Base-by-base conservation (phyloP, 2,888 invertebrate species). In the Trichogramma evanescens region DNA sequence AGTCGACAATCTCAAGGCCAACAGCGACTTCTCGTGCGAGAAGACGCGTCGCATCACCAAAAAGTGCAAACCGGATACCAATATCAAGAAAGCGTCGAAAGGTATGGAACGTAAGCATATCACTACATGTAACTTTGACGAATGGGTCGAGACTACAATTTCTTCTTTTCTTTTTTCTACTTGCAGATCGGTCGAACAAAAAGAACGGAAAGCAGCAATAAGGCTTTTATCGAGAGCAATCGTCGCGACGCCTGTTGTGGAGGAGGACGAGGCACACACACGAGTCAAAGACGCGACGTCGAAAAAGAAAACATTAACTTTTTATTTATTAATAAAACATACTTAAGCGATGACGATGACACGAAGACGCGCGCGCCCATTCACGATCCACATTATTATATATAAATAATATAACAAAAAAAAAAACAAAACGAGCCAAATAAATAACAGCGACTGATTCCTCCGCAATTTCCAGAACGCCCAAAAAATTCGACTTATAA, bases 11-110 rank as follows among this genome's bases (percentile, higher is more conserved):
- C 80, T 93, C 73, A 93, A 92, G 79, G 82, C 88, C 57, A 86
- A 87, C 75, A 91, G 91, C 76, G 92, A 92, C 78, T 83, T 89
- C 53, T 83, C 88, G 64, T 93, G 93, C 77, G 91, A 92, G 73
- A 86, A 87, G 78, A 89, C 86, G 79, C 86, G 90, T 78, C 86
- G 88, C 72, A 83, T 91, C 69, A 89, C 89, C 77, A 92, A 91
- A 82, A 92, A 89, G 77, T 93, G 93, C 84, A 93, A 92, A 69
- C 67, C 71, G 43, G 69, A 74, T 58, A 67, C 70, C 63, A 74
- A 70, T 53, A 71, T 70, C 61, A 78, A 75, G 67, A 77, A 77
- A 63, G 66, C 71, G 45, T 61, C 71, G 59, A 77, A 77, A 75
- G 76, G 77, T 77, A 59, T 8, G n/a, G 10, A 10, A 4, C 26